Base-by-base conservation (phyloP, 2,888 invertebrate species). In the Nudaria mundana region DNA sequence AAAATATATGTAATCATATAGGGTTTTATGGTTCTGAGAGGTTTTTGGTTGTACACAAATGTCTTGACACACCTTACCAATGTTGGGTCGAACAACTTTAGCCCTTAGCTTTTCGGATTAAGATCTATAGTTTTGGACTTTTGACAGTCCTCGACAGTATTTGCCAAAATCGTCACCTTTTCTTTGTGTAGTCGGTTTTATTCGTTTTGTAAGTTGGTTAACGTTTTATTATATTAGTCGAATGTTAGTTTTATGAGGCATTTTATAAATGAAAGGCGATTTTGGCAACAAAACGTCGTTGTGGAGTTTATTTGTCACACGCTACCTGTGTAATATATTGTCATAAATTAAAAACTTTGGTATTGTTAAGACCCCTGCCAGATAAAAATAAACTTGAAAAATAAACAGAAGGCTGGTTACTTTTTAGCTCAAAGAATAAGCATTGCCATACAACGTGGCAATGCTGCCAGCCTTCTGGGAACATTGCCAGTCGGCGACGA, bases 1-100 rank as follows among this genome's bases (percentile, higher is more conserved):
- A 64, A 70, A 60, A 59, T 62, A 57, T 58, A 49, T 56, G 56
- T 61, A 63, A 63, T 64, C 58, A 60, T 49, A 52, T 50, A 57
- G 40, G 37, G 43, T 40, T 66, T 66, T 63, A 66, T 63, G 57
- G 52, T 47, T 52, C 43, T 32, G 44, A 45, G 55, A 44, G 52
- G 45, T 52, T 61, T 65, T 52, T 52, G 49, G 48, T 40, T 30
- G 30, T 39, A 31, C 44, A 44, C 29, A 30, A 33, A 37, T 32
- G 20, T 39, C 11, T 43, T 39, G 35, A 30, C 30, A 30, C 25
- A 23, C 29, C 2, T 10, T 18, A 16, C 22, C 5, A 24, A 5
- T 22, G n/a, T n/a, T n/a, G 26, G 15, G 15, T 1, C 12, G 28
- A 3, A 3, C 11, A 5, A 43, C 25, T 31, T 36, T 41, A 1